These are phyloP conservation scores for Eucidaris tribuloides DNA, from an alignment of 35 echinoderm and acorn worm genomes.

Conservation along the genomic window DNA sequence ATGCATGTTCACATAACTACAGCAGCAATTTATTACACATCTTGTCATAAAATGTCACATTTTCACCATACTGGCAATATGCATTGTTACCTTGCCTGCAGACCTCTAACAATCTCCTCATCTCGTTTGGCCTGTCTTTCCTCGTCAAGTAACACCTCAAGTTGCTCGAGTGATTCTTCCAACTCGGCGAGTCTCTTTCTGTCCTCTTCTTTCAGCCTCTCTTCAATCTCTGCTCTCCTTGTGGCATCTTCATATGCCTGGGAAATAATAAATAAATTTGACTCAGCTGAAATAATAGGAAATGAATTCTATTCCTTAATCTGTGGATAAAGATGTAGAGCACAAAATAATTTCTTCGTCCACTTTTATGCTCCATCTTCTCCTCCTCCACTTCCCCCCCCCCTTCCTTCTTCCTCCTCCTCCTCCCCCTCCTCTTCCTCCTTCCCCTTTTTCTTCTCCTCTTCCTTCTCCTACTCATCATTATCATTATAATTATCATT, in stretches of 20 bases:
- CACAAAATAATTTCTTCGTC: not conserved
- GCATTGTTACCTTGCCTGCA: conserved; percentile 37
- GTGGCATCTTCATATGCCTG: conserved; percentile 34
- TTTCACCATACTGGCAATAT: no score
- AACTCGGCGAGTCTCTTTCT: conserved; percentile 26
- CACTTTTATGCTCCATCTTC: not conserved
- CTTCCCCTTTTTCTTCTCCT: not conserved
- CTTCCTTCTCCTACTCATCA: no score
- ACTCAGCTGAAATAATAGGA: not conserved
- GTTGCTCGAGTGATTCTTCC: conserved; percentile 6
- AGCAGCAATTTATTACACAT: no score
- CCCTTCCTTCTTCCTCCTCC: not conserved
- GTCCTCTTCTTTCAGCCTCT: conserved; percentile 29
- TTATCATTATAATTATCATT: no score
- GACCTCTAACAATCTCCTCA: conserved; percentile 7
- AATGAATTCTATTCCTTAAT: not conserved
- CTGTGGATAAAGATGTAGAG: not conserved
- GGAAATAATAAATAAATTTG: not conserved
- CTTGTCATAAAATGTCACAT: no score
- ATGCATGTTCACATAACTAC: no score
- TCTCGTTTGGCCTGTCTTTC: conserved; percentile 19
- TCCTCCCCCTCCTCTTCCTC: not conserved
- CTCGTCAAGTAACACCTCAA: conserved; percentile 5
- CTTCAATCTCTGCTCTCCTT: conserved; percentile 36
- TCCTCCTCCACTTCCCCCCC: not conserved